Percentiles rank a stretch among this genome's conserved stretches.
Evolutionary conservation across 1,140 invertebrate genomes (phyloP).

Genomic region (Nasonia giraulti): DNA sequence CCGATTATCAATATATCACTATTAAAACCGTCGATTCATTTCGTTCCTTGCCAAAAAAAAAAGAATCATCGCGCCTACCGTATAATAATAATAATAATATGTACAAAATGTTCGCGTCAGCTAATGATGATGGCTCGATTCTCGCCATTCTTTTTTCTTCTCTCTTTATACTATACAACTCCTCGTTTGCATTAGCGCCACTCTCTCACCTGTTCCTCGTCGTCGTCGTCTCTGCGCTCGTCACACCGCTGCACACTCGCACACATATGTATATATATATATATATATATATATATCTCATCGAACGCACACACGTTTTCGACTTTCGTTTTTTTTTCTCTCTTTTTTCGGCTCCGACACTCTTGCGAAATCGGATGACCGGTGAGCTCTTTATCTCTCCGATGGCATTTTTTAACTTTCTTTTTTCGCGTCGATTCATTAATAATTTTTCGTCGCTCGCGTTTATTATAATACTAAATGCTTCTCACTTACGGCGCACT

Average conservation of each 20-base stretch:
- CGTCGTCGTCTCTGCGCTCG: slow-evolving; percentile 20
- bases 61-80: slow-evolving; percentile 10
- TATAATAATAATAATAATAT: slow-evolving; percentile 36
- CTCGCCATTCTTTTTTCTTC: neutral
- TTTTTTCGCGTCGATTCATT: neutral
- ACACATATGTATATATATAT: neutral
- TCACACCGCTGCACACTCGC: slow-evolving; percentile 28
- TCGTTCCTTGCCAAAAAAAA: neutral
- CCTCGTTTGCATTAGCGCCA: slow-evolving; percentile 38
- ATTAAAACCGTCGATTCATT: neutral
- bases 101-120: slow-evolving; percentile 48
- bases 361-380: slow-evolving; percentile 19
- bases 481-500: neutral
- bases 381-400: neutral
- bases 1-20: neutral
- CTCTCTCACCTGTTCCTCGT: slow-evolving; percentile 48
- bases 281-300: neutral
- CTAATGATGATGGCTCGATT: slow-evolving; percentile 21
- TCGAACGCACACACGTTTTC: slow-evolving; percentile 13
- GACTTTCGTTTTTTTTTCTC: slow-evolving; percentile 23
- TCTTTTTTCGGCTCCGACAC: neutral
- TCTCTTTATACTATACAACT: neutral
- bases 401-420: neutral
- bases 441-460: neutral
- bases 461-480: neutral